These are phyloP conservation scores for Coremacera marginata DNA, from an alignment of 2,888 invertebrate species.

Conservation along the genomic window DNA sequence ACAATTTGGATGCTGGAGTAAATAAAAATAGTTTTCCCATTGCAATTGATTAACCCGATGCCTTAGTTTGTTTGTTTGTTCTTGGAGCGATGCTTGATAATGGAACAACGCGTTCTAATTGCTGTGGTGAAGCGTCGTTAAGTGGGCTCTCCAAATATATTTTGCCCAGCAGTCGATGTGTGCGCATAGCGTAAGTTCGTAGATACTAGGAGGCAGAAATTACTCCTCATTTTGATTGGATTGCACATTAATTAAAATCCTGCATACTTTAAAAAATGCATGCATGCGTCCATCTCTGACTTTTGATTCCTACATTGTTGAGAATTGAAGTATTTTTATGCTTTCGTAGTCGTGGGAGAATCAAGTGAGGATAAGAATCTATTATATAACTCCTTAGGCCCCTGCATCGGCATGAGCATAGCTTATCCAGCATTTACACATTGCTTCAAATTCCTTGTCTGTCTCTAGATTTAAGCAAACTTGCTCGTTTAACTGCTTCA, in stretches of 20 bases:
- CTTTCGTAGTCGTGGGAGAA: neutral
- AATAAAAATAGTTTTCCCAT: constrained; percentile 29
- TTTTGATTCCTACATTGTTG: neutral
- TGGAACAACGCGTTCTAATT: constrained; percentile 34
- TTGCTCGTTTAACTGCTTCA: too few relatives aligned
- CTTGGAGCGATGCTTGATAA: neutral
- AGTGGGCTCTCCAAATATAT: constrained; percentile 2
- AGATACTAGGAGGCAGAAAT: neutral
- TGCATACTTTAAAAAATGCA: too few relatives aligned
- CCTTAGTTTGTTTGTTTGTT: constrained; percentile 1
- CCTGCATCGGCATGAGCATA: too few relatives aligned
- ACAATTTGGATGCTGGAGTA: neutral
- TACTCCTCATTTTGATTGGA: neutral
- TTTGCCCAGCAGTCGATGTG: neutral
- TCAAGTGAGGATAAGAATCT: neutral
- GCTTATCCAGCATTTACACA: too few relatives aligned
- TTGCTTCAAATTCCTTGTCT: too few relatives aligned
- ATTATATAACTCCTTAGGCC: too few relatives aligned
- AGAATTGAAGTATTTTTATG: neutral
- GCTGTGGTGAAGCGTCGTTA: constrained; percentile 6
- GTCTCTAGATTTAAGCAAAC: too few relatives aligned
- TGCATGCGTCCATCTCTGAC: too few relatives aligned
- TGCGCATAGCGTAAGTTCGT: neutral
- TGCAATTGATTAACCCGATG: constrained; percentile 35
- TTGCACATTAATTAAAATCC: too few relatives aligned